Base-by-base conservation (phyloP, 2,797 vertebrate genomes). In the Jordanella pulchra region DNA sequence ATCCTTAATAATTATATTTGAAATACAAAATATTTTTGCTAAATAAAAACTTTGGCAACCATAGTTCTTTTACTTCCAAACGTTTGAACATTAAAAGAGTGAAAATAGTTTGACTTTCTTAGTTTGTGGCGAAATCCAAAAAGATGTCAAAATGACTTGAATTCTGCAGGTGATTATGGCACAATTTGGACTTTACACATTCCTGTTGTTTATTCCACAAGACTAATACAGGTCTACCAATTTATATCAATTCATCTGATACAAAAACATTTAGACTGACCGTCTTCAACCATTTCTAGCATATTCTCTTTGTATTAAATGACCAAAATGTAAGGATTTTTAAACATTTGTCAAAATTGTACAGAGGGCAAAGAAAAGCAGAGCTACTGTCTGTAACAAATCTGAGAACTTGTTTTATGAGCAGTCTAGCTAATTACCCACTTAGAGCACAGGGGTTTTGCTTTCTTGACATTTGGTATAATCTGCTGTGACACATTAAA, bases 381-480 rank as follows among this genome's bases (percentile, higher is more conserved):
- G 64, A 48, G 71, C 73, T 73, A 64, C 70, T 51, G 67, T 69
- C 61, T 54, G n/a, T 32, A 61, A 61, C 50, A 84, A 78, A 82
- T 79, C 63, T 65, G 63, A 72, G 66, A 86, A 78, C 84, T 84
- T 80, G 51, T 70, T 86, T 81, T 75, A 88, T 61, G 58, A 79
- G 68, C 58, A 80, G 61, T 60, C 13, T 10, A 23, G 71, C 66
- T 87, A 87, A 86, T 87, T 84, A 82, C 28, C 53, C 71, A 73
- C 76, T 61, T 66, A 71, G 80, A 69, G 71, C 76, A 80, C 65
- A 65, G 45, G 9, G 21, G 23, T 71, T 71, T 1, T 0, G 30
- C 4, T 10, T 80, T 72, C 84, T 42, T 63, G 60, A 63, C 72
- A 84, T 85, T 86, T 69, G 50, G 28, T 74, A 72, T 76, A 25